A percentile compares a stretch with the other conserved stretches of the same genome.
phyloP scores from a whole-genome alignment of 2,113 vertebrate genomes.

The Puffinus mauretanicus region DNA sequence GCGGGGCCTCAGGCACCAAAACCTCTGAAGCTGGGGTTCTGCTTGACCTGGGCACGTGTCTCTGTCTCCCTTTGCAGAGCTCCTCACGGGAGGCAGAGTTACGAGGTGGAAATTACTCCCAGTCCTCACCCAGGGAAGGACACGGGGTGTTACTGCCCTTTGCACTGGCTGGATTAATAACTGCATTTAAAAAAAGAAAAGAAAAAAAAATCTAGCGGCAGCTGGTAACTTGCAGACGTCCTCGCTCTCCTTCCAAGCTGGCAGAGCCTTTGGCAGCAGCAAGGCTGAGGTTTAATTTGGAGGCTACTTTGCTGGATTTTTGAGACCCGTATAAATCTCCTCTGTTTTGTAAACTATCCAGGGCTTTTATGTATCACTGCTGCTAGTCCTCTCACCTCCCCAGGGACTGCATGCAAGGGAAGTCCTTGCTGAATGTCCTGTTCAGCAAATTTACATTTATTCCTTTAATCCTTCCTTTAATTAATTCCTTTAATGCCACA shows the following conservation, averaged over 20 bases:
- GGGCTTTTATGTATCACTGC: background rate
- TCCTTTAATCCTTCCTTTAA: background rate
- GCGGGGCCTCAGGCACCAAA: background rate
- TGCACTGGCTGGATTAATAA: background rate
- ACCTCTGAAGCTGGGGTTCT: background rate
- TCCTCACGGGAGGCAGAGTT: rapidly evolving
- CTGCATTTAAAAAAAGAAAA: background rate
- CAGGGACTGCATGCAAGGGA: background rate
- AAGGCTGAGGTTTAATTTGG: background rate
- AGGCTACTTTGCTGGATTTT: background rate
- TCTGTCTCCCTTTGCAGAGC: background rate
- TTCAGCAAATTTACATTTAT: background rate
- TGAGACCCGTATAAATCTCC: background rate
- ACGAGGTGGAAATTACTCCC: background rate
- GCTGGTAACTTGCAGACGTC: background rate
- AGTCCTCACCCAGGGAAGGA: background rate
- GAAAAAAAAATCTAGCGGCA: background rate
- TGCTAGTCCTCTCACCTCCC: background rate
- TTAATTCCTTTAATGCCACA: background rate
- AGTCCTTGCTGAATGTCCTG: background rate
- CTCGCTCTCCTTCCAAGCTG: background rate
- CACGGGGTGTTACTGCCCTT: background rate
- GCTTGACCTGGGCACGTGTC: rapidly evolving
- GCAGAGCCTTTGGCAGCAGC: background rate
- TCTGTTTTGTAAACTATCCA: background rate